A percentile compares a stretch with the other conserved stretches of the same genome.
These are phyloP conservation scores for Melipona bicolor DNA, from an alignment of 2,888 invertebrate species.

Conservation along the genomic window DNA sequence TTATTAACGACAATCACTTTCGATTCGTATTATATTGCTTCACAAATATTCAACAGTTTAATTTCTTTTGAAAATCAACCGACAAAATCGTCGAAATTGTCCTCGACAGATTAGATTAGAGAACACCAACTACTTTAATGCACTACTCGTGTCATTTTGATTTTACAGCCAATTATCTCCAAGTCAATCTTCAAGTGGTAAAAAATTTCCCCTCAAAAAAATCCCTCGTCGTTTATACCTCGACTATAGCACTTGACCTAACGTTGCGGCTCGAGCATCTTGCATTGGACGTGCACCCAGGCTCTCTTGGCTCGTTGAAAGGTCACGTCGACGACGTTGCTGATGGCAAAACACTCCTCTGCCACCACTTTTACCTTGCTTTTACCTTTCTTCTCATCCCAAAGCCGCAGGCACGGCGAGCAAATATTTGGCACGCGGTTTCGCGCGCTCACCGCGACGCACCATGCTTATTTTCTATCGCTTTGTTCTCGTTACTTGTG, in stretches of 20 bases:
- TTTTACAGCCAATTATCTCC: no score
- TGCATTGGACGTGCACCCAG: not conserved
- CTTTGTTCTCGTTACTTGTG: conserved; percentile 1
- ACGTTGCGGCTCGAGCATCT: not conserved
- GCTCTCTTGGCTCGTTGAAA: conserved; percentile 2
- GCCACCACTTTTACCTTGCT: conserved; percentile 27
- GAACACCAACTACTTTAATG: no score
- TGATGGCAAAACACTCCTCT: not conserved
- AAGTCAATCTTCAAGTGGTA: no score
- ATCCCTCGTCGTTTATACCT: not conserved
- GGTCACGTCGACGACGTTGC: conserved; percentile 3
- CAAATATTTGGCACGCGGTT: conserved; percentile 10
- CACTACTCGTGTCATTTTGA: no score
- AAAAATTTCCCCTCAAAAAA: not conserved
- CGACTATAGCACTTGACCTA: not conserved
- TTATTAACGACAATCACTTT: no score
- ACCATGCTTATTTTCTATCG: not conserved
- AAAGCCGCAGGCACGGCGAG: not conserved
- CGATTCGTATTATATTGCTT: no score
- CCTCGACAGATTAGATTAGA: no score
- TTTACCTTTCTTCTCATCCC: conserved; percentile 15
- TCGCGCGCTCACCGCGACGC: not conserved
- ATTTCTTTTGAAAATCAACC: no score
- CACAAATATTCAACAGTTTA: no score
- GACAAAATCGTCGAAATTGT: no score